Conservation (phyloP, 2,888 invertebrate genomes). For the Boloria selene region DNA sequence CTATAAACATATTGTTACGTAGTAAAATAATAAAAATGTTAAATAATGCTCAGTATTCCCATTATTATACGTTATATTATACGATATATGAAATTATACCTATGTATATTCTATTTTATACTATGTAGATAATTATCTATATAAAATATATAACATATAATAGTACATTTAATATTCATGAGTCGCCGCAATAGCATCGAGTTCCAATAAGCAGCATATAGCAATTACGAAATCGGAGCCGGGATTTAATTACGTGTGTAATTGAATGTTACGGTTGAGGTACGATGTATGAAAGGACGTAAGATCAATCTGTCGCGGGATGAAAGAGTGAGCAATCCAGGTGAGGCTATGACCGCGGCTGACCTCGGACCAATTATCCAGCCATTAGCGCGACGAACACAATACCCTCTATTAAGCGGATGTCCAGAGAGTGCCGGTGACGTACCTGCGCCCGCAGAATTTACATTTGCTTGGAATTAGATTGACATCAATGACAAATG, state of each 20-base stretch:
- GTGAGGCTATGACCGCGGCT: slow-evolving; percentile 57
- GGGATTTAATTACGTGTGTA: slow-evolving; percentile 59
- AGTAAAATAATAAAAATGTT: too few relatives aligned
- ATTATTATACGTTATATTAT: not conserved
- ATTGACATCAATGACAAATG: slow-evolving; percentile 47
- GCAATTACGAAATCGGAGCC: slow-evolving; percentile 53
- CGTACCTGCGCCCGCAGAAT: slow-evolving; percentile 62
- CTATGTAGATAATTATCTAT: not conserved
- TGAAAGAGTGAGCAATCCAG: slow-evolving; percentile 51
- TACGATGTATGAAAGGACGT: slow-evolving; percentile 44
- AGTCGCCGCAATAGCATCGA: slow-evolving; percentile 21
- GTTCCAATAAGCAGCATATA: slow-evolving; percentile 47
- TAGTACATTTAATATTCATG: slow-evolving; percentile 19
- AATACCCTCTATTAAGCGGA: slow-evolving; percentile 73
- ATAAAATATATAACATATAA: slow-evolving; percentile 14
- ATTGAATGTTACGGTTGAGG: slow-evolving; percentile 57
- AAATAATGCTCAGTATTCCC: too few relatives aligned
- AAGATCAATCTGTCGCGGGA: slow-evolving; percentile 42
- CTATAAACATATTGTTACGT: not conserved
- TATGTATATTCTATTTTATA: not conserved
- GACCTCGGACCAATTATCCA: slow-evolving; percentile 70
- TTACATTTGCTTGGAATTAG: slow-evolving; percentile 78
- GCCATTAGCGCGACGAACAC: slow-evolving; percentile 71
- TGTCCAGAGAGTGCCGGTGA: slow-evolving; percentile 55
- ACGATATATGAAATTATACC: not conserved